These are phyloP conservation scores for Pelusios castaneus DNA, from an alignment of 2,113 vertebrate species.

Conservation along the genomic window DNA sequence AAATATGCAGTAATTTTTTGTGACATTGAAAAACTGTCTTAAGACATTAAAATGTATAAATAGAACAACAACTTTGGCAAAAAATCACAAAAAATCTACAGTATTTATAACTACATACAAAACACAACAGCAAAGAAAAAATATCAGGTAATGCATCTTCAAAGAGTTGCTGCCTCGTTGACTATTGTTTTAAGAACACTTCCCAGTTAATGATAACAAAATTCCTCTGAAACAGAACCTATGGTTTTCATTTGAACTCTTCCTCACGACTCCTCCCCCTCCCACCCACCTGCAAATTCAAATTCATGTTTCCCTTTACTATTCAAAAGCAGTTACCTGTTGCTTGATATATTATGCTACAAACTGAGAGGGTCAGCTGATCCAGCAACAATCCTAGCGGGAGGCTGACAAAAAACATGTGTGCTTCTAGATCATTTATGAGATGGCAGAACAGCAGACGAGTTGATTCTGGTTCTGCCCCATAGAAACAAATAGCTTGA, in stretches of 20 bases:
- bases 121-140: slow-evolving; percentile 90
- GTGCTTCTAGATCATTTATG: slow-evolving; percentile 6
- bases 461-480: not conserved
- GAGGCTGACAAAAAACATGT: not conserved
- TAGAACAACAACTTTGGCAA: slow-evolving; percentile 95
- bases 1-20: slow-evolving; percentile 88
- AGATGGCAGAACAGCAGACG: not conserved
- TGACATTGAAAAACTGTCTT: slow-evolving; percentile 91
- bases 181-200: slow-evolving; percentile 82
- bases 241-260: slow-evolving; percentile 55
- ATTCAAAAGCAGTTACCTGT: slow-evolving; percentile 69
- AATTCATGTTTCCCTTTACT: slow-evolving; percentile 42
- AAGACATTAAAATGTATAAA: slow-evolving; percentile 97
- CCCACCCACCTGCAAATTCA: not conserved
- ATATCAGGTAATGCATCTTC: slow-evolving; percentile 83
- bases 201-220: slow-evolving; percentile 88
- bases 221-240: slow-evolving; percentile 67
- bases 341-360: slow-evolving; percentile 34
- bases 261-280: slow-evolving; percentile 17
- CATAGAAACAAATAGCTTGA: fast-evolving
- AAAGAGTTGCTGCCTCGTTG: slow-evolving; percentile 82
- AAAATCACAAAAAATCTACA: slow-evolving; percentile 89
- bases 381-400: slow-evolving; percentile 7
- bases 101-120: slow-evolving; percentile 93
- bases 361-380: slow-evolving; percentile 36